Conservation (phyloP, 1,140 invertebrate species). For the Aphelinus certus region DNA sequence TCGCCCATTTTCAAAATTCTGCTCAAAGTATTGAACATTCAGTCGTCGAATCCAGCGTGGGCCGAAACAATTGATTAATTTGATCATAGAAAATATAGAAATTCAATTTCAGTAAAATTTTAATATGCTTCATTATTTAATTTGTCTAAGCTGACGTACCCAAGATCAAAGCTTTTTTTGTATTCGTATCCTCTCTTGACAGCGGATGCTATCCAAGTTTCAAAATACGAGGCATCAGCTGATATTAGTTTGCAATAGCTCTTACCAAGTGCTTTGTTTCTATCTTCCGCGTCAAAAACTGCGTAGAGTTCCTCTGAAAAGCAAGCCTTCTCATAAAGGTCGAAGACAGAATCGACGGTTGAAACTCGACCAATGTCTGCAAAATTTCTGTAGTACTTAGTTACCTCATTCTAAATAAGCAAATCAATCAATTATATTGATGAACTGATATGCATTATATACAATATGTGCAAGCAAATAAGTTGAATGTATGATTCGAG, state of each 20-base stretch:
- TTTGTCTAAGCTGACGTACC: slow-evolving; percentile 25
- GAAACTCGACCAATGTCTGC: background rate
- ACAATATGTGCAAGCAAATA: too few species aligned
- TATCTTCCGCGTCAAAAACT: slow-evolving; percentile 40
- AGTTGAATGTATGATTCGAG: too few species aligned
- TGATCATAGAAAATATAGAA: too few species aligned
- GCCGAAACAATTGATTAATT: too few species aligned
- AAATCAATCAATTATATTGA: too few species aligned
- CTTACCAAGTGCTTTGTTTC: slow-evolving; percentile 8
- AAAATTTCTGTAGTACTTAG: background rate
- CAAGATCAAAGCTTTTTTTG: slow-evolving; percentile 43
- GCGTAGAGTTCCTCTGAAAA: too few species aligned
- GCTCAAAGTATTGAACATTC: background rate
- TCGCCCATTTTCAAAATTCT: slow-evolving; percentile 46
- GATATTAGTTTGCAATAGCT: slow-evolving; percentile 33
- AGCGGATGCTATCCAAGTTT: slow-evolving; percentile 41
- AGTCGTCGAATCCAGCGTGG: too few species aligned
- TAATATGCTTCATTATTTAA: too few species aligned
- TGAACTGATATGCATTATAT: too few species aligned
- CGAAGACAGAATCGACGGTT: background rate
- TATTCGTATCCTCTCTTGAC: slow-evolving; percentile 36
- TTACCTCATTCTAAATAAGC: background rate
- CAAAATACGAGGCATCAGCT: slow-evolving; percentile 1
- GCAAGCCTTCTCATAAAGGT: slow-evolving; percentile 30
- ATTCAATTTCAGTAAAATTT: too few species aligned